A percentile compares a stretch with the other conserved stretches of the same genome.
phyloP scores from a whole-genome alignment of 2,888 invertebrate species.

The Stegophylla sp. region DNA sequence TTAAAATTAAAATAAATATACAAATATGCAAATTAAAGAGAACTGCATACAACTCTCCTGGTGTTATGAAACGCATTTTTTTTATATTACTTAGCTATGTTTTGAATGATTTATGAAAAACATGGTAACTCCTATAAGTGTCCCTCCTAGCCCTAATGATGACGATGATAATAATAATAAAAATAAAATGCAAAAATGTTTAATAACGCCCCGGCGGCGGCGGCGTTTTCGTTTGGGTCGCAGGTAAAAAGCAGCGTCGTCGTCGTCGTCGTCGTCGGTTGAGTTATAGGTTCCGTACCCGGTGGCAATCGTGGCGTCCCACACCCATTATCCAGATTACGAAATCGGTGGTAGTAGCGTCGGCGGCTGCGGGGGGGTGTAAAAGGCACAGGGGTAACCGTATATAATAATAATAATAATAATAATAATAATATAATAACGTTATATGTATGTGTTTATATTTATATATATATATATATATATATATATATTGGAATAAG shows the following conservation, averaged over 20 bases:
- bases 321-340: constrained; percentile 48
- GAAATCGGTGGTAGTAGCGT: constrained; percentile 25
- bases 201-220: not conserved
- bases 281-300: constrained; percentile 50
- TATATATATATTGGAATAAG: constrained; percentile 2
- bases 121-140: no score
- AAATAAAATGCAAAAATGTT: not conserved
- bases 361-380: not conserved
- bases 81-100: no score
- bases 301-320: constrained; percentile 20
- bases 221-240: not conserved
- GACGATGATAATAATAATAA: not conserved
- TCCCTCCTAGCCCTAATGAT: no score
- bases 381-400: not conserved
- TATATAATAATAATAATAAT: no score
- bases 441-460: not conserved
- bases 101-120: no score
- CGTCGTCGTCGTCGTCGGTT: constrained; percentile 23
- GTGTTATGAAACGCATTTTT: no score
- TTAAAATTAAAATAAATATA: no score
- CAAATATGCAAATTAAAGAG: no score
- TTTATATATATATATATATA: not conserved
- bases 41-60: no score
- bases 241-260: constrained; percentile 21
- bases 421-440: no score